Conservation (phyloP, 1,140 invertebrate genomes). For the Zaprionus ghesquierei region DNA sequence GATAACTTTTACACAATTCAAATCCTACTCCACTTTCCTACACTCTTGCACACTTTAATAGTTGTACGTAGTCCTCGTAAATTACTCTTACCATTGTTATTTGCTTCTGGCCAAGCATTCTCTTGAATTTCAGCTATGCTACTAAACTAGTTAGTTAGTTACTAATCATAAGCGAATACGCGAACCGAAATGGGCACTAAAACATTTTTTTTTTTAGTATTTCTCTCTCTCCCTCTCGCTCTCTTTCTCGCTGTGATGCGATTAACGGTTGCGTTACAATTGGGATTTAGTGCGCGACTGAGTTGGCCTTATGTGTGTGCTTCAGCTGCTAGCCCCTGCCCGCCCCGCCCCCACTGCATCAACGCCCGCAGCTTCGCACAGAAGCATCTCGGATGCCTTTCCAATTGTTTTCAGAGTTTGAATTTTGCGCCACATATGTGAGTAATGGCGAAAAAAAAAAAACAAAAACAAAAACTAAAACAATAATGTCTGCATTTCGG, state of each 20-base stretch:
- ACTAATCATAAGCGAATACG: conserved; percentile 1
- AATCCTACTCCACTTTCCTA: too few species aligned
- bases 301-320: conserved; percentile 16
- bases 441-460: conserved; percentile 21
- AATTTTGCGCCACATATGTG: conserved; percentile 65
- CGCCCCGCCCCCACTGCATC: neutral
- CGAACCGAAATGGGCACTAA: neutral
- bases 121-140: neutral
- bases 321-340: neutral
- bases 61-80: neutral
- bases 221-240: conserved; percentile 22
- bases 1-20: too few species aligned
- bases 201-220: neutral
- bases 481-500: conserved; percentile 22
- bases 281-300: conserved; percentile 78
- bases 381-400: conserved; percentile 54
- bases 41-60: neutral
- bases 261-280: conserved; percentile 78
- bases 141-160: neutral
- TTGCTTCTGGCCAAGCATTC: neutral
- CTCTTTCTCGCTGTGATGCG: conserved; percentile 13
- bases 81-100: neutral
- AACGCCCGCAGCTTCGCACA: neutral
- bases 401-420: conserved; percentile 67
- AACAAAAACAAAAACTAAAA: conserved; percentile 34